A percentile compares a stretch with the other conserved stretches of the same genome.
Evolutionary conservation across 2,113 vertebrate species (phyloP).

Genomic region (Acanthisitta chloris): DNA sequence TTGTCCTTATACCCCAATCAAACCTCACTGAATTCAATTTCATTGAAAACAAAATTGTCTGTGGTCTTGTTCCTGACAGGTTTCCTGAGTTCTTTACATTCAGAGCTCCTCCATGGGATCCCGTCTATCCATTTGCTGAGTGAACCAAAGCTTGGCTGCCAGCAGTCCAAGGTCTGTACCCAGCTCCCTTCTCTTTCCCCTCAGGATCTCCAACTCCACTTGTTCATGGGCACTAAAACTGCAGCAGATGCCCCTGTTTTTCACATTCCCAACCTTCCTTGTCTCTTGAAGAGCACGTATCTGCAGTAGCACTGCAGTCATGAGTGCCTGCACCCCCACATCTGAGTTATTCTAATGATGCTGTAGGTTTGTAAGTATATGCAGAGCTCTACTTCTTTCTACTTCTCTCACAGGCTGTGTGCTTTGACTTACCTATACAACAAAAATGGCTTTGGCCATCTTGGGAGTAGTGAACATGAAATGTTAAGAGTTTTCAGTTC

Average conservation of each 20-base stretch:
- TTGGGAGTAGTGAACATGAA: neutral
- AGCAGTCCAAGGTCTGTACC: fast-evolving
- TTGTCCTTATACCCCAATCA: neutral
- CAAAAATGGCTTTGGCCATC: neutral
- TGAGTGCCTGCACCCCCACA: neutral
- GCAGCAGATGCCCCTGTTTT: neutral
- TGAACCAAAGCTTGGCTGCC: neutral
- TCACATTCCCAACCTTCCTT: neutral
- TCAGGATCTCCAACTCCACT: neutral
- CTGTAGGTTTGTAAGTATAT: neutral
- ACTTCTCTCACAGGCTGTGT: neutral
- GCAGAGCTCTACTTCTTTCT: neutral
- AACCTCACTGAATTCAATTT: neutral
- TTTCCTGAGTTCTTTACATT: neutral
- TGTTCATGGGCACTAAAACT: neutral
- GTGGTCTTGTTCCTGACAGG: neutral
- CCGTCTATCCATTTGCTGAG: neutral
- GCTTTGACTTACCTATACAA: neutral
- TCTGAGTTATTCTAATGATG: neutral
- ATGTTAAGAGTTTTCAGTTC: neutral
- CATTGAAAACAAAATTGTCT: neutral
- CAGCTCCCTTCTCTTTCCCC: neutral
- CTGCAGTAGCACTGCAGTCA: neutral
- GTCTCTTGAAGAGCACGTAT: neutral
- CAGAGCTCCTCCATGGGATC: neutral